Evolutionary conservation across 2,888 invertebrate genomes (phyloP).

Genomic region (Nomada fabriciana): DNA sequence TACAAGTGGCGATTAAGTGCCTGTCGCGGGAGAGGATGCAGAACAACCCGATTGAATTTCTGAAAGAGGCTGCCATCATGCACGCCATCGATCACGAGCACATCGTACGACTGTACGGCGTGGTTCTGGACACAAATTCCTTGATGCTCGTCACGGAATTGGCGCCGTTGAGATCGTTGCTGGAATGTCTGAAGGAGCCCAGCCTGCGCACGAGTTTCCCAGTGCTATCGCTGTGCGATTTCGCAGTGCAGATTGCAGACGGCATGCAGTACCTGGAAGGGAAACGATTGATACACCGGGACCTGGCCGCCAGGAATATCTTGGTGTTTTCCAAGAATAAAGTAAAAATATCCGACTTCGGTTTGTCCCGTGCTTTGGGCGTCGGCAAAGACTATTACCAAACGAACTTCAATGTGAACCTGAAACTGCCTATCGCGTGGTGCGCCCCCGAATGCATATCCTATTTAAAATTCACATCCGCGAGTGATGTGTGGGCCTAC

Average conservation of each 20-base stretch:
- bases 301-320: conserved; percentile 98
- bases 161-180: conserved; percentile 96
- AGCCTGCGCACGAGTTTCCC: conserved; percentile 96
- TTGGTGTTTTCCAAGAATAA: conserved; percentile 98
- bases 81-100: conserved; percentile 98
- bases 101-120: conserved; percentile 98
- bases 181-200: conserved; percentile 98
- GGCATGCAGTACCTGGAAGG: conserved; percentile 99
- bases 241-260: conserved; percentile 97
- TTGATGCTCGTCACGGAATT: conserved; percentile 94
- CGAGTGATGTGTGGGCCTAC: conserved; percentile 99
- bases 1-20: conserved; percentile 98
- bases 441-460: conserved; percentile 99
- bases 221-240: conserved; percentile 96
- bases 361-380: conserved; percentile 96
- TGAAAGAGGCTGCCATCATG: conserved; percentile 99
- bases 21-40: conserved; percentile 97
- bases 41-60: conserved; percentile 97
- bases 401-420: conserved; percentile 98
- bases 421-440: conserved; percentile 99
- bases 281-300: conserved; percentile 98
- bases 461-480: conserved; percentile 97
- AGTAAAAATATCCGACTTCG: conserved; percentile 99
- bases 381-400: conserved; percentile 99
- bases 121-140: conserved; percentile 96